Conservation (phyloP, 2,888 invertebrate genomes). For the Archips xylosteana region DNA sequence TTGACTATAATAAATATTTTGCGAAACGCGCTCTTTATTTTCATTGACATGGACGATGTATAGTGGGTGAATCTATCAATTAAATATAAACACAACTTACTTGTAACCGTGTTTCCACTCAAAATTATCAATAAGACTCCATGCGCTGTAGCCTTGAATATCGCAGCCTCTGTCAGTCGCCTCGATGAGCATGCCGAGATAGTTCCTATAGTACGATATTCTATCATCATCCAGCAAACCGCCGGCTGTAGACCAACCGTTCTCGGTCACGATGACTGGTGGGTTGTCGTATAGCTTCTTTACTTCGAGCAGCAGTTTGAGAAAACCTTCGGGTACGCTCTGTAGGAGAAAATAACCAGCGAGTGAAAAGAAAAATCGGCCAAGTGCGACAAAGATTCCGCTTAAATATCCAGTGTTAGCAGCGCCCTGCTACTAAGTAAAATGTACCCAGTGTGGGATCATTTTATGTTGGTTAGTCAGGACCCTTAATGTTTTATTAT, state of each 20-base stretch:
- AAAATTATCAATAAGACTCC: constrained; percentile 88
- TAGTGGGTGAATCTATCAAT: too few relatives aligned
- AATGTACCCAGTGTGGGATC: too few relatives aligned
- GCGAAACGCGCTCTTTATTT: too few relatives aligned
- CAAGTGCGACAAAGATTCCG: too few relatives aligned
- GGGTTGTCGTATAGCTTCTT: constrained; percentile 82
- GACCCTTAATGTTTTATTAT: too few relatives aligned
- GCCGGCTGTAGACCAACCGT: constrained; percentile 83
- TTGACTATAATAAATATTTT: too few relatives aligned
- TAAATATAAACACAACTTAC: constrained; percentile 60
- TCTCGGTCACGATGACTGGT: constrained; percentile 85
- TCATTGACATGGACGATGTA: too few relatives aligned
- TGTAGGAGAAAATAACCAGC: constrained; percentile 48
- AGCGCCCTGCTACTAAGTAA: too few relatives aligned
- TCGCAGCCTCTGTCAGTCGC: constrained; percentile 79
- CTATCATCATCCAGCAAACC: constrained; percentile 78
- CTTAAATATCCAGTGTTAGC: too few relatives aligned
- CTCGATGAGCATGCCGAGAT: constrained; percentile 74
- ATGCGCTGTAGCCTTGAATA: constrained; percentile 83
- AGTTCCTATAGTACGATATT: constrained; percentile 70
- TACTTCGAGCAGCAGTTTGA: constrained; percentile 82
- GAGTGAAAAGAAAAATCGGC: neutral
- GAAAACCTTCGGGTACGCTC: constrained; percentile 87
- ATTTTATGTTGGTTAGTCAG: too few relatives aligned
- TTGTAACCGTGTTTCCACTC: constrained; percentile 87